These are phyloP conservation scores for Cylindroiulus punctatus DNA, from an alignment of 2,888 invertebrate species.

Conservation along the genomic window DNA sequence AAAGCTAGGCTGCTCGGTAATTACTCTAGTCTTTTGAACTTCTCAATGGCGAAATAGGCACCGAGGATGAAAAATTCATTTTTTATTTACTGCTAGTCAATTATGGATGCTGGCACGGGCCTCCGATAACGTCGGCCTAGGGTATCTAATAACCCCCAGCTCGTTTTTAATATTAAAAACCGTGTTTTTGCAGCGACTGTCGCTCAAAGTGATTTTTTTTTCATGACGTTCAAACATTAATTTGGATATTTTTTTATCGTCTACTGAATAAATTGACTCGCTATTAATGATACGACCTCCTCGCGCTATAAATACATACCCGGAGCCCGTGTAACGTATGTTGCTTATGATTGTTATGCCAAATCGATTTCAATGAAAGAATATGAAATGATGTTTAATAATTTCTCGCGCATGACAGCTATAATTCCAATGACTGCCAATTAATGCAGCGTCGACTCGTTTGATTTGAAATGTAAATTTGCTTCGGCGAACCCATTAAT, in stretches of 20 bases:
- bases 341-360: not conserved
- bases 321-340: not conserved
- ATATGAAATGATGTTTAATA: slow-evolving; percentile 24
- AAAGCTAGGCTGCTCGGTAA: not conserved
- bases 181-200: slow-evolving; percentile 14
- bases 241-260: slow-evolving; percentile 5
- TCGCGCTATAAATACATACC: not conserved
- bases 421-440: slow-evolving; percentile 15
- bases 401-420: slow-evolving; percentile 2
- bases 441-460: not conserved
- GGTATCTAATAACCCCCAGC: slow-evolving; percentile 8
- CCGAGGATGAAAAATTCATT: slow-evolving; percentile 9
- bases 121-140: not conserved
- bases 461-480: not conserved
- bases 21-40: slow-evolving; percentile 22
- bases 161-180: slow-evolving; percentile 36
- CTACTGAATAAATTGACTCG: slow-evolving; percentile 28
- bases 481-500: not conserved
- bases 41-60: not conserved
- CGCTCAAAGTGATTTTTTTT: slow-evolving; percentile 39
- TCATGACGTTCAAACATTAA: not conserved
- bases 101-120: not conserved
- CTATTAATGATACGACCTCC: slow-evolving; percentile 9
- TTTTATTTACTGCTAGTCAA: slow-evolving; percentile 28
- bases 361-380: slow-evolving; percentile 26